Evolutionary conservation across 1,140 invertebrate genomes (phyloP), one percentile per base, ranked within the genome.

Genomic region (Cecropterus lyciades): DNA sequence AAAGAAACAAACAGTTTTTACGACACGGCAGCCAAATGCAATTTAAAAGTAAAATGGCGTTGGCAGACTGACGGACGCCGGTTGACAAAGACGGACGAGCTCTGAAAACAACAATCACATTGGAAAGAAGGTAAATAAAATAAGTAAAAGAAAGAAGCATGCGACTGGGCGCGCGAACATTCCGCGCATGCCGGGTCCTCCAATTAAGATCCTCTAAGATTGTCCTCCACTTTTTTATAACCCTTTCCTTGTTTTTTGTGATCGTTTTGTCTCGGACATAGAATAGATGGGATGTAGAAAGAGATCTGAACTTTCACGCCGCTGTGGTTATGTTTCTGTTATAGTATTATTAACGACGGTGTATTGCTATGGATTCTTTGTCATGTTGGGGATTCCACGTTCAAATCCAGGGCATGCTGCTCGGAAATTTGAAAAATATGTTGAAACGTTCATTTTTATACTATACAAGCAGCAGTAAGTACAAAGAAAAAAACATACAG

Each of bases 141-240:
- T 49, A 56, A 67, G 45, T n/a, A 68, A 74, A 71, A 74, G 55
- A 53, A 69, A 40, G 33, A 69, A 65, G 46, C 14, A 67, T 57
- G 24, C 48, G 40, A 20, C 24, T 65, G 33, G 55, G 51, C 65
- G 64, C 73, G 67, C 66, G 73, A 69, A 69, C 73, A 87, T 87
- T 79, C 83, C 80, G 49, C 70, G 73, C 75, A 84, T 87, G 73
- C 81, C 80, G 59, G 5, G 27, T 71, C 65, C 69, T 71, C 85
- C 85, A 87, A 87, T 87, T 87, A 87, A 87, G 83, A 87, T 87
- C 81, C 77, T 69, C 72, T 76, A 72, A 85, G 85, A 85, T 87
- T 86, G 80, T 87, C 80, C 46, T 55, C 30, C 45, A 16, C 68
- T 73, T 77, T 75, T 72, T 73, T 66, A 69, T 69, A 64, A 11